Conservation (phyloP, 2,113 vertebrate species). For the Etia nguti region DNA sequence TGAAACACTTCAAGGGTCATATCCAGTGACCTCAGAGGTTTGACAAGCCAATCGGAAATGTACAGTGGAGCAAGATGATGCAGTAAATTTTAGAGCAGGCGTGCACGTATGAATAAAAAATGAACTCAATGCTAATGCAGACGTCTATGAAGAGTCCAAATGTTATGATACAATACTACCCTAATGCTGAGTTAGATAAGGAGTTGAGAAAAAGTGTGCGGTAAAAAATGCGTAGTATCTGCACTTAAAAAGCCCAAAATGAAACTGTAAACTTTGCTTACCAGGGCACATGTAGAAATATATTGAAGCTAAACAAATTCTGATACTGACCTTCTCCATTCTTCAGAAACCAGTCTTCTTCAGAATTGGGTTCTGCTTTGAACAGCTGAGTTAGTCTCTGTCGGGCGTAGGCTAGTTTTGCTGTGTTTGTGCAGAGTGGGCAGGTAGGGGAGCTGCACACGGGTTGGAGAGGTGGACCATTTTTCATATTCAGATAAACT, state of each 20-base stretch:
- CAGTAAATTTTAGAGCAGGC: not conserved
- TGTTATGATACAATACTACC: not conserved
- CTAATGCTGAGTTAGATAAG: not conserved
- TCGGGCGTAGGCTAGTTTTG: not conserved
- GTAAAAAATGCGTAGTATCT: not conserved
- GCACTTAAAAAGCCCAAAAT: not conserved
- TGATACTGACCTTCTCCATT: not conserved
- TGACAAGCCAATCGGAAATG: not conserved
- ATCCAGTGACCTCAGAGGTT: not conserved
- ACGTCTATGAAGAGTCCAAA: not conserved
- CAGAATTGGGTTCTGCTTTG: not conserved
- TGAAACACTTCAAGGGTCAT: not conserved
- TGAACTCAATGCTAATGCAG: not conserved
- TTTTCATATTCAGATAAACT: not conserved
- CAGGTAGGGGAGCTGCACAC: not conserved
- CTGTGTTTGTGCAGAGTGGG: not conserved
- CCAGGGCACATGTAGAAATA: accelerated
- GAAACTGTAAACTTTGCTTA: not conserved
- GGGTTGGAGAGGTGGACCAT: not conserved
- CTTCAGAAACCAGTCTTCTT: not conserved
- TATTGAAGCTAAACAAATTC: not conserved
- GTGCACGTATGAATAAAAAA: not conserved
- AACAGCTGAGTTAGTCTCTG: not conserved
- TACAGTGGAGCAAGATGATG: not conserved
- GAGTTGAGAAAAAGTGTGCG: not conserved